Conservation (phyloP, 2,888 invertebrate species). For the Pristionchus mayeri region DNA sequence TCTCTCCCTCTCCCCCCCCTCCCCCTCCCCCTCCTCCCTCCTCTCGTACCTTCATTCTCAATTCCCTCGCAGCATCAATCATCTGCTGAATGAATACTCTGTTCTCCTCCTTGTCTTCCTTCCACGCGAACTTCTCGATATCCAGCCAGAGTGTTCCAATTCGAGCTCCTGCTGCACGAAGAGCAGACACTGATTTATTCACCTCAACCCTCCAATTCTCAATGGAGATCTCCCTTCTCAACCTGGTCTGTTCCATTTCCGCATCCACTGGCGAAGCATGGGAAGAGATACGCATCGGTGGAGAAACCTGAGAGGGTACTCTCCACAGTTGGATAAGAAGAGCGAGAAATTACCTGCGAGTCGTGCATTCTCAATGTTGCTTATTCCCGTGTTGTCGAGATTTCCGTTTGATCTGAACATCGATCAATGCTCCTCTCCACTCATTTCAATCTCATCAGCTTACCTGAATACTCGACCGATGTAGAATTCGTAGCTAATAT, state of each 20-base stretch:
- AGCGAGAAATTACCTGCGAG: not conserved
- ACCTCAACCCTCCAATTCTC: not conserved
- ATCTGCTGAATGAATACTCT: not conserved
- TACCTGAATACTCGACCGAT: not conserved
- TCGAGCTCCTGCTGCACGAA: not conserved
- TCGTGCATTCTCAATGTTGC: not conserved
- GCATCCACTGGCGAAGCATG: not conserved
- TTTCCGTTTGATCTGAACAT: slow-evolving; percentile 7
- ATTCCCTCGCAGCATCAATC: not conserved
- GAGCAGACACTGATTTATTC: not conserved
- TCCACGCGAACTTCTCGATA: slow-evolving; percentile 11
- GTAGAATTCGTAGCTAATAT: slow-evolving; percentile 18
- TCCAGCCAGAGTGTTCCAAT: slow-evolving; percentile 16
- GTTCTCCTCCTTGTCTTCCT: not conserved
- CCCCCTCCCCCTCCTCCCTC: too few relatives aligned
- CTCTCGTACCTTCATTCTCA: not conserved
- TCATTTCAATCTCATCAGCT: too few relatives aligned
- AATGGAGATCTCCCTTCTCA: not conserved
- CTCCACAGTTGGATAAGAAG: not conserved
- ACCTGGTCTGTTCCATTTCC: slow-evolving; percentile 25
- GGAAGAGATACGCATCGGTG: not conserved
- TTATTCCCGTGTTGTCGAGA: not conserved
- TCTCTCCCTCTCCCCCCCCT: too few relatives aligned
- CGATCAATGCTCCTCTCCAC: too few relatives aligned
- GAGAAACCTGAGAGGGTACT: not conserved